Evolutionary conservation across 2,888 invertebrate genomes (phyloP).

Genomic region (Drosophila prolongata): DNA sequence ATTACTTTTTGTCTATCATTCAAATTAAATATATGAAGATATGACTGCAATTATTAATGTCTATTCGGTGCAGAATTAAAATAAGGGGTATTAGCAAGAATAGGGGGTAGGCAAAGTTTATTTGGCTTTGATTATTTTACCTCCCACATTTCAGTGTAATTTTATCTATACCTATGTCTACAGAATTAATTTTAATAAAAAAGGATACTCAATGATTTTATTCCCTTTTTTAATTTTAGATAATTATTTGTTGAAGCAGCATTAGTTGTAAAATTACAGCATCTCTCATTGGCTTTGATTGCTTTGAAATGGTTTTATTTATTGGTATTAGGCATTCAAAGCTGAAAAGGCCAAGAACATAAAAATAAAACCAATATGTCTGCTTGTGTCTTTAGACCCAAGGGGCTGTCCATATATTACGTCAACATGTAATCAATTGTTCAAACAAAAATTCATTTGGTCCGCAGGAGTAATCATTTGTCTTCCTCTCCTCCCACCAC

Average conservation of each 20-base stretch:
- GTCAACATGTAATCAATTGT: slow-evolving; percentile 4
- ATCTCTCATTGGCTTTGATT: neutral
- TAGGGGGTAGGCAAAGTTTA: neutral
- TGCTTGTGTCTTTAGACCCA: neutral
- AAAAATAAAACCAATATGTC: neutral
- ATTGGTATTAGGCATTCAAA: neutral
- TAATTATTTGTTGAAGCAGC: neutral
- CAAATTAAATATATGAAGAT: slow-evolving; percentile 37
- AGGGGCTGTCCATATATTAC: neutral
- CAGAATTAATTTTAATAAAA: slow-evolving; percentile 3
- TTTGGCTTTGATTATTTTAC: neutral
- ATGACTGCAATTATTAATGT: neutral
- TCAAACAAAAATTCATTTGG: neutral
- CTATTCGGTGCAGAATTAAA: neutral
- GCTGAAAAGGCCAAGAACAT: neutral
- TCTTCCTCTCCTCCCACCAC: neutral
- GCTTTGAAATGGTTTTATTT: neutral
- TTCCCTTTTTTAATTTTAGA: neutral
- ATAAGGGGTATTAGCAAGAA: neutral
- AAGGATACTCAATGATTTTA: neutral
- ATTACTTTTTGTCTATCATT: slow-evolving; percentile 24
- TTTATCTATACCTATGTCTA: neutral
- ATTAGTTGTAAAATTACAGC: neutral
- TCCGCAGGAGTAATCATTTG: neutral
- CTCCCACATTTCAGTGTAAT: neutral